Evolutionary conservation across 2,113 vertebrate species (phyloP).

Genomic region (Lepidothrix coronata): DNA sequence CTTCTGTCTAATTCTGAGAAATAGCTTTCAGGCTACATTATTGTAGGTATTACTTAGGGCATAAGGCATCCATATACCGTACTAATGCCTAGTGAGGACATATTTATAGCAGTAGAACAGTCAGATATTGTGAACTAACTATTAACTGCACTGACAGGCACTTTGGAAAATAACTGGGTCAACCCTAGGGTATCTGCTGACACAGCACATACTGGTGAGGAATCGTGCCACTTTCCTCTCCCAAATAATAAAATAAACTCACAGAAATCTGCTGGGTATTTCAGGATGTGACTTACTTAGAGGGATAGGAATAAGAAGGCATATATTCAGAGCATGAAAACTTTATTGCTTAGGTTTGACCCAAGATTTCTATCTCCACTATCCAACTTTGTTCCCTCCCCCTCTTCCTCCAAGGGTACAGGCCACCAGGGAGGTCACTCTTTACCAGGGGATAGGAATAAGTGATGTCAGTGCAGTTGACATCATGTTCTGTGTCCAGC

Average conservation of each 20-base stretch:
- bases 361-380: background rate
- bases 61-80: background rate
- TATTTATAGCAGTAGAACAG: background rate
- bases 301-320: background rate
- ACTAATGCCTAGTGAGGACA: background rate
- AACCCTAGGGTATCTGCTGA: background rate
- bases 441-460: background rate
- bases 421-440: background rate
- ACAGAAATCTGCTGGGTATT: background rate
- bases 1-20: background rate
- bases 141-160: background rate
- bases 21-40: background rate
- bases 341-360: background rate
- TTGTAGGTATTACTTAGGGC: background rate
- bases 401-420: background rate
- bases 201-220: background rate
- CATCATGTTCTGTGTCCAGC: background rate
- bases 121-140: background rate
- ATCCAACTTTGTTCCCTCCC: background rate
- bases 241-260: background rate
- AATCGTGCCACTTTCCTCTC: background rate
- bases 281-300: background rate
- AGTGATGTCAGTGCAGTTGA: background rate
- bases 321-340: background rate
- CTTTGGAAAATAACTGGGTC: background rate